Evolutionary conservation across 2,113 vertebrate species (phyloP).

Genomic region (Xiphophorus couchianus): DNA sequence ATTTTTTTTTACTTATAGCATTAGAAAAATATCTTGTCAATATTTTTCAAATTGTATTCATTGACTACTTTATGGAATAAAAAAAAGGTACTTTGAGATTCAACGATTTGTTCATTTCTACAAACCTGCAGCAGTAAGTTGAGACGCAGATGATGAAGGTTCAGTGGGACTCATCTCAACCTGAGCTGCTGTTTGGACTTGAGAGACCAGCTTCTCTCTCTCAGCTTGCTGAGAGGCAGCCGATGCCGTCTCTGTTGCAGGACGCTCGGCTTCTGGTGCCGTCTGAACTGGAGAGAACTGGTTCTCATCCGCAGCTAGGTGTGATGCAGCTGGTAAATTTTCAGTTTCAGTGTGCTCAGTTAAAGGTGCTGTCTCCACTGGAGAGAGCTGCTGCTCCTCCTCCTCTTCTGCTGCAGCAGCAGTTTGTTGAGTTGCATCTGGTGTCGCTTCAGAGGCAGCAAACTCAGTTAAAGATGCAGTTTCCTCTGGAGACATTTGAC

Average conservation of each 20-base stretch:
- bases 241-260: neutral
- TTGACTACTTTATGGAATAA: no score
- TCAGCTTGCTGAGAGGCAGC: neutral
- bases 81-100: neutral
- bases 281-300: neutral
- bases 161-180: neutral
- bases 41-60: no score
- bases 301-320: neutral
- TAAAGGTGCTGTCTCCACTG: neutral
- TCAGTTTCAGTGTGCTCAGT: neutral
- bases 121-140: slow-evolving; percentile 48
- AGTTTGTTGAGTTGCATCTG: neutral
- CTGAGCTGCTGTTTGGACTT: neutral
- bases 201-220: neutral
- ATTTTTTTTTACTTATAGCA: no score
- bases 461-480: neutral
- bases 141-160: neutral
- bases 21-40: no score
- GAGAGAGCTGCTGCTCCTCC: neutral
- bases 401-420: neutral
- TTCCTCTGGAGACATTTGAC: neutral
- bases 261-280: neutral
- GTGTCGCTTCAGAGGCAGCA: neutral
- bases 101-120: neutral
- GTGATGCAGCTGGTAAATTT: neutral